A percentile compares a stretch with the other conserved stretches of the same genome.
These are phyloP conservation scores for Metopia argyrocephala DNA, from an alignment of 2,888 invertebrate genomes.

Conservation along the genomic window DNA sequence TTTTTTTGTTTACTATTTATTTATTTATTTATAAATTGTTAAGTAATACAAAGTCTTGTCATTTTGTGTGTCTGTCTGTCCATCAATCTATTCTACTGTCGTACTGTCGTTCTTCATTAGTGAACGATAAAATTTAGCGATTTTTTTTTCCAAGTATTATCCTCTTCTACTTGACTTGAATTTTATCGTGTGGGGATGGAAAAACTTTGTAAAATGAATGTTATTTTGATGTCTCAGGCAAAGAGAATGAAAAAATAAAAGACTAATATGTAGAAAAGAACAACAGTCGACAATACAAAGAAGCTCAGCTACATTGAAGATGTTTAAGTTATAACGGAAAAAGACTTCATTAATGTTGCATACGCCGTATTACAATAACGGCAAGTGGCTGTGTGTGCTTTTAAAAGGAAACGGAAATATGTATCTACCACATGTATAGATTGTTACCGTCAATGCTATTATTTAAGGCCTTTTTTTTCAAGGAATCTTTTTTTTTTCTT, in stretches of 20 bases:
- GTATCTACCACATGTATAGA: slow-evolving; percentile 1
- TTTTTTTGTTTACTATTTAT: slow-evolving; percentile 6
- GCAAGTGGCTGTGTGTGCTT: background rate
- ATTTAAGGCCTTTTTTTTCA: background rate
- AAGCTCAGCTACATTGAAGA: slow-evolving; percentile 15
- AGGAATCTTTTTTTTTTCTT: background rate
- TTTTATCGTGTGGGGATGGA: background rate
- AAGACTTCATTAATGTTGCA: slow-evolving; percentile 59
- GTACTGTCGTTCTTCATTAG: slow-evolving; percentile 52
- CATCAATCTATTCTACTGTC: slow-evolving; percentile 33
- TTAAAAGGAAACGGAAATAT: slow-evolving; percentile 43
- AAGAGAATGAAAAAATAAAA: background rate
- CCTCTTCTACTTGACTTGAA: background rate
- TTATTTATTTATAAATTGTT: slow-evolving; percentile 20
- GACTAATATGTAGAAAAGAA: too few species aligned
- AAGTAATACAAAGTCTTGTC: slow-evolving; percentile 2
- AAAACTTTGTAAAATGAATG: too few species aligned
- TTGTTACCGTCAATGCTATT: background rate
- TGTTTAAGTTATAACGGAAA: slow-evolving; percentile 34
- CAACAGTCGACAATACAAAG: background rate
- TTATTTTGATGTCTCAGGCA: background rate
- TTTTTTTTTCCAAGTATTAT: slow-evolving; percentile 10
- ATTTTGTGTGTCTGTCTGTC: slow-evolving; percentile 7
- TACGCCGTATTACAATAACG: background rate
- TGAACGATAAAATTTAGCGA: slow-evolving; percentile 42